A percentile compares a stretch with the other conserved stretches of the same genome.
phyloP scores from a whole-genome alignment of 2,113 vertebrate species.

The Apteryx owenii region DNA sequence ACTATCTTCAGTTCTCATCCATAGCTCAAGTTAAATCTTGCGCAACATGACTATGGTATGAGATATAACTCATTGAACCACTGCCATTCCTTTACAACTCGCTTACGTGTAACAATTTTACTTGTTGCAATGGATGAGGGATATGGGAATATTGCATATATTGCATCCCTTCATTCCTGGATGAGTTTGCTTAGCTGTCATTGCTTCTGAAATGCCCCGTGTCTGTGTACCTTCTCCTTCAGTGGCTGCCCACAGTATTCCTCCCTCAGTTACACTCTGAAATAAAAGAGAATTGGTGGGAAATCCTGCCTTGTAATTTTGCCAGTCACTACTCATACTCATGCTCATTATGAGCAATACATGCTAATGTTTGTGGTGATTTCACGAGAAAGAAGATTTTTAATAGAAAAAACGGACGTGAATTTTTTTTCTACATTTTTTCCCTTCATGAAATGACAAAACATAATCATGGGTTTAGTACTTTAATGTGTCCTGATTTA shows the following conservation, averaged over 20 bases:
- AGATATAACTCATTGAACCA: neutral
- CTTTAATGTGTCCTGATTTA: neutral
- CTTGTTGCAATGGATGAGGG: neutral
- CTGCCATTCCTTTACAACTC: neutral
- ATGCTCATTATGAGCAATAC: neutral
- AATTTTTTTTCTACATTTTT: neutral
- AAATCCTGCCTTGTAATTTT: neutral
- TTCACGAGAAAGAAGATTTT: neutral
- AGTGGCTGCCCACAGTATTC: neutral
- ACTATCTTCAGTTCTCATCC: neutral
- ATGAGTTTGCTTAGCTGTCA: neutral
- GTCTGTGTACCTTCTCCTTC: neutral
- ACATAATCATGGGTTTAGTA: neutral
- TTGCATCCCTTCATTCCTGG: neutral
- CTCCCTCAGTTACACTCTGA: neutral
- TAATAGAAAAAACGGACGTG: neutral
- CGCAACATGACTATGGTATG: fast-evolving
- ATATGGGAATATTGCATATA: neutral
- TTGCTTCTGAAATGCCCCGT: neutral
- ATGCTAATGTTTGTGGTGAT: neutral
- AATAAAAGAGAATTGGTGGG: neutral
- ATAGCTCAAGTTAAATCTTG: neutral
- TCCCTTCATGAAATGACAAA: neutral
- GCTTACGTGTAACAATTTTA: fast-evolving
- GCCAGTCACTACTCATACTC: neutral